Percentiles rank a stretch among this genome's conserved stretches.
These are phyloP conservation scores for Sibirionetta formosa DNA, from an alignment of 2,797 vertebrate species.

Conservation along the genomic window DNA sequence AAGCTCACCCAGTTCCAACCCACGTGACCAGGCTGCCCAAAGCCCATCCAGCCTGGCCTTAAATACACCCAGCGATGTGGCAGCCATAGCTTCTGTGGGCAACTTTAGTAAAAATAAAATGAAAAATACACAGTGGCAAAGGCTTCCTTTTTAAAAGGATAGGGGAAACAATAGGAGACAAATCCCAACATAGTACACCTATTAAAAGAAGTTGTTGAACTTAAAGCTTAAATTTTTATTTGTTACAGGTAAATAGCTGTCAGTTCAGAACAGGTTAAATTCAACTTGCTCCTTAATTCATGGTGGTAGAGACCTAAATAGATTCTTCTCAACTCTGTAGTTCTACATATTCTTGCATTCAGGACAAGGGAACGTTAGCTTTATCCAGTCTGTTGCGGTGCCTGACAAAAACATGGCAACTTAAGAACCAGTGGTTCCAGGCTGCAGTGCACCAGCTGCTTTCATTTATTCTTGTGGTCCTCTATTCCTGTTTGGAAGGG, in stretches of 20 bases:
- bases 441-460: background rate
- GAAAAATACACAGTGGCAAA: background rate
- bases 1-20: no score
- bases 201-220: background rate
- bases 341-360: background rate
- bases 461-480: fast-evolving
- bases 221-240: background rate
- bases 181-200: background rate
- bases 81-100: no score
- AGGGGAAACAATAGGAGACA: background rate
- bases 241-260: background rate
- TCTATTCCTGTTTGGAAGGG: background rate
- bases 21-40: no score
- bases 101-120: background rate
- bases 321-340: background rate
- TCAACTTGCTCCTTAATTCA: background rate
- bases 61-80: no score
- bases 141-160: background rate
- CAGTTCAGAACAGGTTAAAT: background rate
- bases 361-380: background rate
- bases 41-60: no score
- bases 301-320: background rate
- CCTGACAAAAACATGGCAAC: background rate
- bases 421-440: background rate
- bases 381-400: background rate